These are phyloP conservation scores for Archilochus colubris DNA, from an alignment of 2,113 vertebrate genomes.

Conservation along the genomic window DNA sequence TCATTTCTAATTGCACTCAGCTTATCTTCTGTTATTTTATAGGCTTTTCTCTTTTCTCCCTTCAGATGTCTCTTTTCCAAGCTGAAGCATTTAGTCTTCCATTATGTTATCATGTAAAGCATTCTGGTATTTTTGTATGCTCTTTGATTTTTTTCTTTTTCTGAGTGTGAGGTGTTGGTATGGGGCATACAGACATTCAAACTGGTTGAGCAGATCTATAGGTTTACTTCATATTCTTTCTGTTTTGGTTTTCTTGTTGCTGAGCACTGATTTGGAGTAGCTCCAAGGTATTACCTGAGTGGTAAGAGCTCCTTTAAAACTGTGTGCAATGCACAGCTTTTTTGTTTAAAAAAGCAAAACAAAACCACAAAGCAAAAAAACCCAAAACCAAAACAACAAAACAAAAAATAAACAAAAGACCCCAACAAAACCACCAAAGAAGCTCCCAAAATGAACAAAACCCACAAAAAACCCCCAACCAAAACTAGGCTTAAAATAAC, in stretches of 20 bases:
- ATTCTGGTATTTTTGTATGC: not conserved
- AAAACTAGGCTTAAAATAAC: not conserved
- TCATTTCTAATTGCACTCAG: not conserved
- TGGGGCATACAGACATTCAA: not conserved
- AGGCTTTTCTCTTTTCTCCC: not conserved
- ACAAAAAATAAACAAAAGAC: too few relatives aligned
- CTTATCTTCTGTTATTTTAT: not conserved
- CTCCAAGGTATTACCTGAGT: not conserved
- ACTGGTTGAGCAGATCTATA: not conserved
- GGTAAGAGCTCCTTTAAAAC: not conserved
- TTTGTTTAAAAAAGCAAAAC: not conserved
- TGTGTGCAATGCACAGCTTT: not conserved
- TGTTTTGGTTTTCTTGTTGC: not conserved
- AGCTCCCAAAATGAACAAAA: too few relatives aligned
- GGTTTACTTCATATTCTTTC: not conserved
- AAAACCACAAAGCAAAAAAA: too few relatives aligned
- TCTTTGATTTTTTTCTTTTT: not conserved
- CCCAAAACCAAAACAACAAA: too few relatives aligned
- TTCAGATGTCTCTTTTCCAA: not conserved
- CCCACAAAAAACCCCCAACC: too few relatives aligned
- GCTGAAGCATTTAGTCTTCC: not conserved
- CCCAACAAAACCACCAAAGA: too few relatives aligned
- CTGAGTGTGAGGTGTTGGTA: not conserved
- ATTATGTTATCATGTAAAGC: not conserved
- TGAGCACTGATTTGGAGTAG: not conserved